phyloP scores from a whole-genome alignment of 1,140 invertebrate species.

The Pseudobourletiella spinata region DNA sequence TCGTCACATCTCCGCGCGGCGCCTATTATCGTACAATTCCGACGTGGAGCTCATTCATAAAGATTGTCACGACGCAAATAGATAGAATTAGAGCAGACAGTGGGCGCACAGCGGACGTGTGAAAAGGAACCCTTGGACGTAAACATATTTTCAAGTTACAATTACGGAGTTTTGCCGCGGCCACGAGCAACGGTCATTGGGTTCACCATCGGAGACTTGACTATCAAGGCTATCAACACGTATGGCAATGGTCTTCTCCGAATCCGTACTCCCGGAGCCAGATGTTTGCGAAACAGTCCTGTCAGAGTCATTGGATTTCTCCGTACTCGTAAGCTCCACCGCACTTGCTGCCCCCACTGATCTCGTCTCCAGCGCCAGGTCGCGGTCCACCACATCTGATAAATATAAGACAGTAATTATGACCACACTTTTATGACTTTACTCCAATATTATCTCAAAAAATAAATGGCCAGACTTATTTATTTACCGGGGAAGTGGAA shows the following conservation, averaged over 20 bases:
- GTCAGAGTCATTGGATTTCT: conserved; percentile 72
- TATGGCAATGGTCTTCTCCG: conserved; percentile 63
- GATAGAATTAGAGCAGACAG: no score
- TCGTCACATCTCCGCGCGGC: no score
- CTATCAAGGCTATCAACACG: conserved; percentile 80
- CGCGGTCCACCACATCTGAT: conserved; percentile 36
- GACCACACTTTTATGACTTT: no score
- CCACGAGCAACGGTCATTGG: conserved; percentile 49
- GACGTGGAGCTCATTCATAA: no score
- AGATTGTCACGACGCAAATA: no score
- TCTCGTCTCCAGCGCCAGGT: conserved; percentile 48
- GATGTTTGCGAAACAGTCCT: conserved; percentile 65
- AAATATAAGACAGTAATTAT: no score
- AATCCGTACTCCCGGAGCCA: conserved; percentile 65
- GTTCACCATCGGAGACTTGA: conserved; percentile 59
- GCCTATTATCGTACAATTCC: no score
- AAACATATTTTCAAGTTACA: no score
- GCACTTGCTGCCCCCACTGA: conserved; percentile 3
- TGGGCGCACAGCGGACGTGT: no score
- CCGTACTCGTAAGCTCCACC: conserved; percentile 55
- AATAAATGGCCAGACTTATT: neutral
- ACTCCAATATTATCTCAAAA: no score
- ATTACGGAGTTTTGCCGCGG: conserved; percentile 71
- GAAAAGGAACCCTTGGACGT: no score
- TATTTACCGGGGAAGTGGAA: conserved; percentile 25